Percentiles rank a stretch among this genome's conserved stretches.
Evolutionary conservation across 2,113 vertebrate species (phyloP).

Genomic region (Limnothrissa miodon): DNA sequence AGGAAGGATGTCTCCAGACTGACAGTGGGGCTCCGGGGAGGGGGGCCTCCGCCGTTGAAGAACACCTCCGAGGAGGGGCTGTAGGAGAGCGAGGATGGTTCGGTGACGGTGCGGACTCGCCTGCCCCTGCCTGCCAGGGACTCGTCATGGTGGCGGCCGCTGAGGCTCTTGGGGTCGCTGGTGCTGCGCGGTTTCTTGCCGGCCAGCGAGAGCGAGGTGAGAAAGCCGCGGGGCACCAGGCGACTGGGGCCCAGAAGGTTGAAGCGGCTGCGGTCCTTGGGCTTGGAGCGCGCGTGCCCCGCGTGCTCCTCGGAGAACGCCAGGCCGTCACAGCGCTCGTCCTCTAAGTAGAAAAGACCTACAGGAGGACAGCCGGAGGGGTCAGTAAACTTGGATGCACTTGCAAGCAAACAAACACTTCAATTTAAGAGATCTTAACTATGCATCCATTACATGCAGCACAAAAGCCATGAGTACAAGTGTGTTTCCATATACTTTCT

Average conservation of each 20-base stretch:
- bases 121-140: slow-evolving; percentile 65
- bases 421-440: no score
- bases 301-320: slow-evolving; percentile 77
- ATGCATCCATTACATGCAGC: no score
- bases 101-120: slow-evolving; percentile 76
- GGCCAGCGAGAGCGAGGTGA: slow-evolving; percentile 79
- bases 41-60: slow-evolving; percentile 50
- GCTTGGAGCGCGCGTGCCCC: slow-evolving; percentile 70
- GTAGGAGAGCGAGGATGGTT: slow-evolving; percentile 67
- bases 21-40: slow-evolving; percentile 73
- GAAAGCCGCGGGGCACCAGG: slow-evolving; percentile 77
- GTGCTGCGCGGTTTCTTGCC: slow-evolving; percentile 81
- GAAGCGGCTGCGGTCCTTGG: slow-evolving; percentile 80
- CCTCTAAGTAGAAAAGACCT: slow-evolving; percentile 84
- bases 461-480: no score
- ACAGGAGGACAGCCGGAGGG: not conserved
- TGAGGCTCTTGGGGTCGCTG: slow-evolving; percentile 74
- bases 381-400: no score
- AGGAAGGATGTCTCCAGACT: slow-evolving; percentile 79
- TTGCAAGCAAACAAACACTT: no score
- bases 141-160: slow-evolving; percentile 47
- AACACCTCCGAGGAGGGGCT: slow-evolving; percentile 68
- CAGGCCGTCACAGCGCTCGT: slow-evolving; percentile 74
- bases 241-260: slow-evolving; percentile 78
- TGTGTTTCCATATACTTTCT: no score